A percentile compares a stretch with the other conserved stretches of the same genome.
Conservation (phyloP, 2,888 invertebrate species). For the Folsomia candida region DNA sequence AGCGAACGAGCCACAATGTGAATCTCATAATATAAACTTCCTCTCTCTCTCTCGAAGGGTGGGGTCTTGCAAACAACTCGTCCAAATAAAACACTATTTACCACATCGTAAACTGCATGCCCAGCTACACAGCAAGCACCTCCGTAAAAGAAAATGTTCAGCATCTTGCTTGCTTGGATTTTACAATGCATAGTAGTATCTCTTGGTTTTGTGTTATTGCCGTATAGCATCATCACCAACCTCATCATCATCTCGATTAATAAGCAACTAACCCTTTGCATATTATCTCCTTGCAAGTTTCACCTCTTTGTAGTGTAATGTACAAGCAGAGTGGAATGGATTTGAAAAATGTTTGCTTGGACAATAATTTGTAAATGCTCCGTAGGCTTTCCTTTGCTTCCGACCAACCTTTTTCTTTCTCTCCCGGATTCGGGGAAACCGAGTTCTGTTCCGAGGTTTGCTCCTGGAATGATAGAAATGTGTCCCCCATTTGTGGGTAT, state of each 20-base stretch:
- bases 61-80: neutral
- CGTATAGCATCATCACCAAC: too few species aligned
- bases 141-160: too few species aligned
- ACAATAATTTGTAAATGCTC: neutral
- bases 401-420: neutral
- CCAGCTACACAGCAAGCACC: neutral
- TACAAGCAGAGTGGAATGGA: too few species aligned
- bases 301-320: too few species aligned
- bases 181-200: too few species aligned
- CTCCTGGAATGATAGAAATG: constrained; percentile 16
- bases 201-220: too few species aligned
- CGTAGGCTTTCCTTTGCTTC: neutral
- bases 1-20: neutral
- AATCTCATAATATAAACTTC: neutral
- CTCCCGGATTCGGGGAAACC: constrained; percentile 1
- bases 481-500: constrained; percentile 20
- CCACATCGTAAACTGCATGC: neutral
- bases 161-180: too few species aligned
- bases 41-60: neutral
- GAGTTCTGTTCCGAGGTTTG: constrained; percentile 1
- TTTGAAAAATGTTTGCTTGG: too few species aligned
- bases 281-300: too few species aligned
- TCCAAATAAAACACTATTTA: neutral
- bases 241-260: too few species aligned
- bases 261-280: too few species aligned